Evolutionary conservation across 2,888 invertebrate genomes (phyloP).

Genomic region (Leptopilina drosophilae): DNA sequence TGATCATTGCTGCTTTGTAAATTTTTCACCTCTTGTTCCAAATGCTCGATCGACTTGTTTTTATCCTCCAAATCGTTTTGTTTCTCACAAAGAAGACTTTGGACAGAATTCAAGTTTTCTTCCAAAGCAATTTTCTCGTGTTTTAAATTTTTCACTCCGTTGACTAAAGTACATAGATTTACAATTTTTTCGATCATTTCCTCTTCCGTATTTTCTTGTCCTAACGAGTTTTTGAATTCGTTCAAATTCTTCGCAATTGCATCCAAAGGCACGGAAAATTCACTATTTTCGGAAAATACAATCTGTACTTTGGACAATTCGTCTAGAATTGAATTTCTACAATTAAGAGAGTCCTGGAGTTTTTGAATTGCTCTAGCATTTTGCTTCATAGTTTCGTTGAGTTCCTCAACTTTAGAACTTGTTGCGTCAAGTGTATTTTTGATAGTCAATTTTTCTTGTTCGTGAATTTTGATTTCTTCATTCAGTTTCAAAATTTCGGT

Average conservation of each 20-base stretch:
- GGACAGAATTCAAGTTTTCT: neutral
- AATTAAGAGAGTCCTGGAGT: neutral
- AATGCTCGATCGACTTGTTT: neutral
- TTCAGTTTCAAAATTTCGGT: conserved; percentile 33
- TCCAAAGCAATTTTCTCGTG: neutral
- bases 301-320: neutral
- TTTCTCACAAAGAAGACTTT: neutral
- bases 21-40: neutral
- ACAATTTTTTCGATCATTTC: neutral
- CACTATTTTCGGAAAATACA: neutral
- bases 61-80: neutral
- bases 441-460: neutral
- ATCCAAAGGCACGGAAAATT: neutral
- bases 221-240: neutral
- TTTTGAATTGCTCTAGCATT: neutral
- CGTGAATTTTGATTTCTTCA: neutral
- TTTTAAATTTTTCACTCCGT: conserved; percentile 10
- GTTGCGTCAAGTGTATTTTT: neutral
- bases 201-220: neutral
- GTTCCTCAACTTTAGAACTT: neutral
- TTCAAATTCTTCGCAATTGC: neutral
- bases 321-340: neutral
- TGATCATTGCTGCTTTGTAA: neutral
- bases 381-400: neutral
- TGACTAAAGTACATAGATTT: conserved; percentile 36